Evolutionary conservation across 1,140 invertebrate species (phyloP).

Genomic region (Helicoverpa zea): DNA sequence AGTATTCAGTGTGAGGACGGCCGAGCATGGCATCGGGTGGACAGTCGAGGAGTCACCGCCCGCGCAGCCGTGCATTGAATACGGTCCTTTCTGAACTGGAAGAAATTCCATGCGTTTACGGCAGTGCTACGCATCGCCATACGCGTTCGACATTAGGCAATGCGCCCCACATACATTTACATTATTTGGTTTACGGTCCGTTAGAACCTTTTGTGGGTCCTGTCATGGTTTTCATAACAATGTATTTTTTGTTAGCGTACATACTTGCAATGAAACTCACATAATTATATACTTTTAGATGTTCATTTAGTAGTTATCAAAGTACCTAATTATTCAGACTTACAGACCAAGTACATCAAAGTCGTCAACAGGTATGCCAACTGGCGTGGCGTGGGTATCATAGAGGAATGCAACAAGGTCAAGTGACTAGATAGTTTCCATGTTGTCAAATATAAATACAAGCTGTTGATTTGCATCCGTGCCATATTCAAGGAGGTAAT

Average conservation of each 20-base stretch:
- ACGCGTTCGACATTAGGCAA: conserved; percentile 75
- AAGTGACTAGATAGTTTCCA: conserved; percentile 14
- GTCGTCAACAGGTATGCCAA: conserved; percentile 38
- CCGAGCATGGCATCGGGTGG: conserved; percentile 70
- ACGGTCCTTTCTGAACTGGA: conserved; percentile 64
- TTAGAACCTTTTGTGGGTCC: conserved; percentile 69
- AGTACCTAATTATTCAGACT: not conserved
- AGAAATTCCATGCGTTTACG: conserved; percentile 70
- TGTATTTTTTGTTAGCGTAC: conserved; percentile 33
- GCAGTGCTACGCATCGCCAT: conserved; percentile 67
- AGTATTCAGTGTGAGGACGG: conserved; percentile 73
- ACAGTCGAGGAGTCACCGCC: conserved; percentile 80
- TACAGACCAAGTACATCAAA: not conserved
- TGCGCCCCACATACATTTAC: conserved; percentile 75
- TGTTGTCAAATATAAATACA: conserved; percentile 22
- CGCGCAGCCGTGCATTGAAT: conserved; percentile 78
- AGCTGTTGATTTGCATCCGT: too few relatives aligned
- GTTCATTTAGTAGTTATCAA: not conserved
- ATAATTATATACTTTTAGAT: conserved; percentile 1
- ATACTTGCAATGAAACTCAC: not conserved
- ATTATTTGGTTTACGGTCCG: conserved; percentile 72
- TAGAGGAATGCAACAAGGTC: conserved; percentile 29
- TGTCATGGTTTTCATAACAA: conserved; percentile 39
- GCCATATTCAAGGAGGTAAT: too few relatives aligned
- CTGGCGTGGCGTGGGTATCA: conserved; percentile 39